Percentiles rank a stretch among this genome's conserved stretches.
phyloP scores from a whole-genome alignment of 2,797 vertebrate species.

The Falco novaeseelandiae region DNA sequence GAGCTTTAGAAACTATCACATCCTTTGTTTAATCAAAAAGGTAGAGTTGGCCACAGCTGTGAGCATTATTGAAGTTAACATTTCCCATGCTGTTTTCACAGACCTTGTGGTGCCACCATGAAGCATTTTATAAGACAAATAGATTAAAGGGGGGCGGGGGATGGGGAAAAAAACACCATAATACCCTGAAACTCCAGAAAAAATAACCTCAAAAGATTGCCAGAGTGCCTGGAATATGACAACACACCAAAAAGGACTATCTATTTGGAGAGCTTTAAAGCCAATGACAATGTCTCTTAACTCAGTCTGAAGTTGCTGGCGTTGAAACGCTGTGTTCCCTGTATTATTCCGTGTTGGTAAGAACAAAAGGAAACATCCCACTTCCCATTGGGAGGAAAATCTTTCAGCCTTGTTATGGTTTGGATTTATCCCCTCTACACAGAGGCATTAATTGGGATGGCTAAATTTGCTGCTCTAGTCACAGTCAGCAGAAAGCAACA shows the following conservation, averaged over 20 bases:
- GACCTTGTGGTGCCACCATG: background rate
- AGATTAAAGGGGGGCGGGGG: background rate
- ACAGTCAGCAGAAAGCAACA: background rate
- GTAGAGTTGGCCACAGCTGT: background rate
- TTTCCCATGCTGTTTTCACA: background rate
- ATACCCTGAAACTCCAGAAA: background rate
- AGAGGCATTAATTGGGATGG: background rate
- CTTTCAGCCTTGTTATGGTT: background rate
- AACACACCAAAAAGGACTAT: background rate
- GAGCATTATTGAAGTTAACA: background rate
- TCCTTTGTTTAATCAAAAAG: background rate
- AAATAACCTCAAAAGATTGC: background rate
- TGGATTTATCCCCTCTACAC: background rate
- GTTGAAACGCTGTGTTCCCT: background rate
- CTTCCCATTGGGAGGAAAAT: background rate
- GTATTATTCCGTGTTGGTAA: background rate
- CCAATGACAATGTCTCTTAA: background rate
- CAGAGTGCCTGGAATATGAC: background rate
- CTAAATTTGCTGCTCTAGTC: background rate
- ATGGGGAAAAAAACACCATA: background rate
- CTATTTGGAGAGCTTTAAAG: background rate
- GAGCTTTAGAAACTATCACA: background rate
- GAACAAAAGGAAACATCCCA: background rate
- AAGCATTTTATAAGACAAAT: background rate
- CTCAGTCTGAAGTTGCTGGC: background rate